Evolutionary conservation across 1,140 invertebrate species (phyloP).

Genomic region (Dryas iulia): DNA sequence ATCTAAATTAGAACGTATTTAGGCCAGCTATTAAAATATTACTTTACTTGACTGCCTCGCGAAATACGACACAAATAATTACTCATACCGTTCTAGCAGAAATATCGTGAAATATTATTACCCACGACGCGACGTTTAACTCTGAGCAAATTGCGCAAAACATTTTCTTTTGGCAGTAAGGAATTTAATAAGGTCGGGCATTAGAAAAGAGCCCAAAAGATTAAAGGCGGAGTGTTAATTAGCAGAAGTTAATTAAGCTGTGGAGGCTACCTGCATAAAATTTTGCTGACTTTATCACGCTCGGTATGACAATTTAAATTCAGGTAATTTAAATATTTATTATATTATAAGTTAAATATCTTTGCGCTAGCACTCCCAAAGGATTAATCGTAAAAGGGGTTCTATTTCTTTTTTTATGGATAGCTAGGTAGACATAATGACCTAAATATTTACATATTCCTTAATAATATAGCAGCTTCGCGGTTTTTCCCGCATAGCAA

Average conservation of each 20-base stretch:
- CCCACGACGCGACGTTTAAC: not conserved
- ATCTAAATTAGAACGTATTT: not conserved
- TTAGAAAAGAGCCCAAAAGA: conserved; percentile 18
- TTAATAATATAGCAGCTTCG: no score
- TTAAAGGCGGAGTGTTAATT: conserved; percentile 22
- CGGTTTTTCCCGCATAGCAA: no score
- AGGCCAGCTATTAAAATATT: not conserved
- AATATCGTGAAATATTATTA: not conserved
- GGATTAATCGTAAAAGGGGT: no score
- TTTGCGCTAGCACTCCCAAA: not conserved
- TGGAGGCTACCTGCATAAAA: conserved; percentile 10
- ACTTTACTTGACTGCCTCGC: not conserved
- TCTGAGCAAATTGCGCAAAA: not conserved
- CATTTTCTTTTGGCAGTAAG: conserved; percentile 6
- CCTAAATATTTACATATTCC: no score
- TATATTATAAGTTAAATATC: not conserved
- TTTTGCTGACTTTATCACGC: not conserved
- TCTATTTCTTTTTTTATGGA: no score
- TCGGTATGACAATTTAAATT: not conserved
- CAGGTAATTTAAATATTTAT: conserved; percentile 1
- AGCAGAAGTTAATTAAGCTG: conserved; percentile 35
- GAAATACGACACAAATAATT: not conserved
- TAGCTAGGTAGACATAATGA: no score
- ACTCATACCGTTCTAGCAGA: not conserved
- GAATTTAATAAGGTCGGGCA: conserved; percentile 20